Evolutionary conservation across 2,797 vertebrate species (phyloP).

Genomic region (Centropyge bicolor): DNA sequence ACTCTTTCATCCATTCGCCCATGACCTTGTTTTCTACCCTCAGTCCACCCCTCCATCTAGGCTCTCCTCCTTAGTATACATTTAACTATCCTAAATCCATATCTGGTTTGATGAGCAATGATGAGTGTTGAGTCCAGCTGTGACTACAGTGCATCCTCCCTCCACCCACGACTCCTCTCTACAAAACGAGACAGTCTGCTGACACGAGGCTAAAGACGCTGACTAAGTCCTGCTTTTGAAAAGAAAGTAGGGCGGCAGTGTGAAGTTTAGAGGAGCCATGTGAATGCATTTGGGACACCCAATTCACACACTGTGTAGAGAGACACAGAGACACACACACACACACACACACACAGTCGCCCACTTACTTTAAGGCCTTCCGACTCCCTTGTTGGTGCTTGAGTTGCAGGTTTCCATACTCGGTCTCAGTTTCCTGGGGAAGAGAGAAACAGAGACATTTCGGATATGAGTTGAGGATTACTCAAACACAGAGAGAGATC

Average conservation of each 20-base stretch:
- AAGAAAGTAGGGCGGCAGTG: constrained; percentile 46
- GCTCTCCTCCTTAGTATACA: too few relatives aligned
- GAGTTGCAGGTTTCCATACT: constrained; percentile 93
- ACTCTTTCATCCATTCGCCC: too few relatives aligned
- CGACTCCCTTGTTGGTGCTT: constrained; percentile 85
- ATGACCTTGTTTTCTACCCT: too few relatives aligned
- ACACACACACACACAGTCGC: not conserved
- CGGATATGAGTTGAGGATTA: constrained; percentile 16
- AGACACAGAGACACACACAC: not conserved
- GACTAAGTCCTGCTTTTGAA: constrained; percentile 48
- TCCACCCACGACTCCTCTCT: not conserved
- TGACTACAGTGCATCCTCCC: not conserved
- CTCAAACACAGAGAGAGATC: constrained; percentile 31
- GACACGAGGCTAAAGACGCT: constrained; percentile 33
- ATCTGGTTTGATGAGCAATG: too few relatives aligned
- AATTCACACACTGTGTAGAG: not conserved
- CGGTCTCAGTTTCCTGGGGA: constrained; percentile 85
- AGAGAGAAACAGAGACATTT: constrained; percentile 45
- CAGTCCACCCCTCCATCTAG: too few relatives aligned
- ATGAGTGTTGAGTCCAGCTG: constrained; percentile 3
- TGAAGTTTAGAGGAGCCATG: constrained; percentile 48
- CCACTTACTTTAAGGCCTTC: constrained; percentile 92
- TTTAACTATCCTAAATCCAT: too few relatives aligned
- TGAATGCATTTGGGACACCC: constrained; percentile 16
- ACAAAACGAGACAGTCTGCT: constrained; percentile 26